Evolutionary conservation across 2,888 invertebrate species (phyloP), one percentile per base, ranked within the genome.

Genomic region (Apeira syringaria): DNA sequence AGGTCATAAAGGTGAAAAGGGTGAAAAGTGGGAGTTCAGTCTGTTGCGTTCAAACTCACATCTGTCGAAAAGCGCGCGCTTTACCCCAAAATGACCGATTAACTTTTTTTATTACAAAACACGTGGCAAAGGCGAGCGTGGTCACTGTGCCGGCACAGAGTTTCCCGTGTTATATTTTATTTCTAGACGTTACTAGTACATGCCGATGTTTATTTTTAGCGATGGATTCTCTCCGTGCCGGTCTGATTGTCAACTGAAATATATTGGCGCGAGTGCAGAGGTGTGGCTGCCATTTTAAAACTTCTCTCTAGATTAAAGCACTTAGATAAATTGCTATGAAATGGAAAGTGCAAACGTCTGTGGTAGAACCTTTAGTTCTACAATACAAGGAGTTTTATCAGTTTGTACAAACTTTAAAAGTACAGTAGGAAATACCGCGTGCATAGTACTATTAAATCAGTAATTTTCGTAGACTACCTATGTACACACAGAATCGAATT

Each of bases 171-270:
- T 47, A 64, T 69, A 72, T 71, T 75, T 81, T 81, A 80, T 80
- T 80, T 75, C 65, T 69, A 71, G 75, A 65, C 68, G 73, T 63
- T 69, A 77, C 80, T 81, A 78, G 80, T 81, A 68, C 26, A 31
- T 35, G 31, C 73, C 72, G 61, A 58, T 28, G 47, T 7, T n/a
- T 80, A 74, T 80, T 74, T 77, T 67, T 73, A 74, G 74, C 41
- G 44, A 7, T 33, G 53, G 48, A 65, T 61, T 56, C 57, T 61
- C 67, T 70, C 57, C 57, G 64, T 61, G 55, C 58, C 56, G 55
- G 48, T 62, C 54, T 26, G 35, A 67, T 67, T 73, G 68, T 74
- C 64, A 60, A 49, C 48, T 56, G 20, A 35, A 47, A 50, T 48
- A 24, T 50, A 53, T 55, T 46, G 52, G 49, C 47, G 52, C 34